phyloP scores from a whole-genome alignment of 2,113 vertebrate genomes.

The Caloenas nicobarica region DNA sequence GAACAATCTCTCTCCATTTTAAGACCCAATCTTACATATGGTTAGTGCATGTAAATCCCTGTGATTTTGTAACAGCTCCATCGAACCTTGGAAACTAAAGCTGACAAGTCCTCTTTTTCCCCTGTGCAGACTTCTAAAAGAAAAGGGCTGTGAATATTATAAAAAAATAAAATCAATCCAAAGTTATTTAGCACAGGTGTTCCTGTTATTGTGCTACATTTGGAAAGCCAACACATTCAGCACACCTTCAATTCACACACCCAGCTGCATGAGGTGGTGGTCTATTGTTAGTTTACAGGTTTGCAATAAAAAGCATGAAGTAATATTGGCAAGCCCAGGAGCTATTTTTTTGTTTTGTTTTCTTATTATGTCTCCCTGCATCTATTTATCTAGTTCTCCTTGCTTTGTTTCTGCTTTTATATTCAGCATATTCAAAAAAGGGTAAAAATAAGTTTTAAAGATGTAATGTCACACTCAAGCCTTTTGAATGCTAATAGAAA shows the following conservation, averaged over 20 bases:
- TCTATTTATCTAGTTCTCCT: constrained; percentile 56
- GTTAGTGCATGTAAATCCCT: not conserved
- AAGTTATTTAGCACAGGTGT: constrained; percentile 52
- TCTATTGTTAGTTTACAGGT: constrained; percentile 56
- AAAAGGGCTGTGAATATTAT: not conserved
- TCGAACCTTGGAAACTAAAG: not conserved
- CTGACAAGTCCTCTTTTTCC: not conserved
- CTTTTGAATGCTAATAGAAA: constrained; percentile 27
- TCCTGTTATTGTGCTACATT: constrained; percentile 4
- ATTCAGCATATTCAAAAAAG: constrained; percentile 62
- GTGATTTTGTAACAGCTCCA: not conserved
- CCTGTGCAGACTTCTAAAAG: not conserved
- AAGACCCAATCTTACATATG: not conserved
- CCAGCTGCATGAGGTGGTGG: constrained; percentile 31
- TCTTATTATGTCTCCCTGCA: constrained; percentile 29
- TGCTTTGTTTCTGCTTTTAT: constrained; percentile 27
- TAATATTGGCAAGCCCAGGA: constrained; percentile 52
- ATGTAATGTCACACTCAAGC: constrained; percentile 22
- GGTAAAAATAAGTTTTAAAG: constrained; percentile 59
- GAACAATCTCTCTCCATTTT: not conserved
- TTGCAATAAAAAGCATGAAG: constrained; percentile 51
- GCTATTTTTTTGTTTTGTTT: not conserved
- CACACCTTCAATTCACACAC: constrained; percentile 23
- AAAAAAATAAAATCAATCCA: constrained; percentile 3
- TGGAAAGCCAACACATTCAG: constrained; percentile 55